phyloP scores from a whole-genome alignment of 2,113 vertebrate genomes.

The Pardalotus punctatus region DNA sequence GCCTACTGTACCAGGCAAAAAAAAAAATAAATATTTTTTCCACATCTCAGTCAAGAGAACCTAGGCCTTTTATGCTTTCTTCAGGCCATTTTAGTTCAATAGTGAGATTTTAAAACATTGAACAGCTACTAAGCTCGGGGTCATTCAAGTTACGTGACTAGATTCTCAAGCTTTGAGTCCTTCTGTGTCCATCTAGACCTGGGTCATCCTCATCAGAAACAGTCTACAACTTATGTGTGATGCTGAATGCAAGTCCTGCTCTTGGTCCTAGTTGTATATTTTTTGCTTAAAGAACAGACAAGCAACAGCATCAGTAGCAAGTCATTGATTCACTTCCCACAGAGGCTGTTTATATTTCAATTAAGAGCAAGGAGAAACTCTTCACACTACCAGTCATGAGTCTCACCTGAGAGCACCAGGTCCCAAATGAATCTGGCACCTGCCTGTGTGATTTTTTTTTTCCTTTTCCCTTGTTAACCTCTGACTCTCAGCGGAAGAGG shows the following conservation, averaged over 20 bases:
- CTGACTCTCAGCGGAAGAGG: background rate
- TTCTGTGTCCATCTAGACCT: background rate
- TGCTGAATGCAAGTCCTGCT: background rate
- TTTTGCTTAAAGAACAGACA: background rate
- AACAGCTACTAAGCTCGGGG: background rate
- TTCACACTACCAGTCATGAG: background rate
- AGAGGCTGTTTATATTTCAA: background rate
- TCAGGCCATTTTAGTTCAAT: background rate
- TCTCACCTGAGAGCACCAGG: background rate
- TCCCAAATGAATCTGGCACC: background rate
- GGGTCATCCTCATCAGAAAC: background rate
- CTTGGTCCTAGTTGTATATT: background rate
- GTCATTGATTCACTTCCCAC: background rate
- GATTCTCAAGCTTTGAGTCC: background rate
- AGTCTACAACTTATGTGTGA: background rate
- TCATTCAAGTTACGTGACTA: background rate
- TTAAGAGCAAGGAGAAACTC: background rate
- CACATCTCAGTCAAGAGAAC: background rate
- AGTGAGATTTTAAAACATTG: background rate
- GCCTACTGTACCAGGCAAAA: background rate
- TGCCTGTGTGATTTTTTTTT: background rate
- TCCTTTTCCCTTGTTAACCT: background rate
- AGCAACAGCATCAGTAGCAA: background rate
- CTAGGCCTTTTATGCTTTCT: background rate
- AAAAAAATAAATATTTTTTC: background rate